A percentile compares a stretch with the other conserved stretches of the same genome.
Conservation (phyloP, 2,888 invertebrate species). For the Drosophila pseudotalamancana region DNA sequence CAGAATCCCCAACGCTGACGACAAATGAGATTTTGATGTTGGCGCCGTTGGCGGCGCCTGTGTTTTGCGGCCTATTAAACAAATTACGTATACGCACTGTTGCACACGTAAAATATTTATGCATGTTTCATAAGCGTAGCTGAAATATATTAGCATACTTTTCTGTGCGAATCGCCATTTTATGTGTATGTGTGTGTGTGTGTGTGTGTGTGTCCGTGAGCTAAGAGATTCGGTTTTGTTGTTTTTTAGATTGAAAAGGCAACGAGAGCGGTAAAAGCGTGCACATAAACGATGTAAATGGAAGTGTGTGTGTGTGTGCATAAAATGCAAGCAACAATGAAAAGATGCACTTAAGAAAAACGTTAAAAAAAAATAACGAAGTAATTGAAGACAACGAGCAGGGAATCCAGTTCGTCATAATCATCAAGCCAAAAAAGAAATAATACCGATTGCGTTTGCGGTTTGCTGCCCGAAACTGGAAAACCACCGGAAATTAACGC, state of each 20-base stretch:
- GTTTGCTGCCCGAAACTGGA: constrained; percentile 25
- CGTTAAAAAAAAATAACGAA: constrained; percentile 18
- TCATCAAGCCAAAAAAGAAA: constrained; percentile 3
- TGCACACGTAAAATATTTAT: constrained; percentile 74
- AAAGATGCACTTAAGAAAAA: constrained; percentile 38
- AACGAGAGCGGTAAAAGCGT: constrained; percentile 14
- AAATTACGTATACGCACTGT: constrained; percentile 75
- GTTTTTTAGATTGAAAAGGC: constrained; percentile 19
- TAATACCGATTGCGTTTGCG: constrained; percentile 32
- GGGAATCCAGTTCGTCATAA: constrained; percentile 7
- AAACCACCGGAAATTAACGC: constrained; percentile 50
- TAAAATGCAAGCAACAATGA: constrained; percentile 40
- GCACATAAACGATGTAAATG: constrained; percentile 43
- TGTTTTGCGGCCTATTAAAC: constrained; percentile 68
- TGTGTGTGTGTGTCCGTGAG: neutral
- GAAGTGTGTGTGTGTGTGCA: constrained; percentile 29
- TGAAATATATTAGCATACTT: constrained; percentile 60
- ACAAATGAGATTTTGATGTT: constrained; percentile 64
- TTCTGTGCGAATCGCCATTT: constrained; percentile 25
- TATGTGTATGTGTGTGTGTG: constrained; percentile 6
- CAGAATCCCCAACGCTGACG: constrained; percentile 22
- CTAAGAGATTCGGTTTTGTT: constrained; percentile 14
- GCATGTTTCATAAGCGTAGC: constrained; percentile 49
- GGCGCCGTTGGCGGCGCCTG: constrained; percentile 42
- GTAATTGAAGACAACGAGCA: constrained; percentile 24